Conservation (phyloP, 2,888 invertebrate genomes). For the Drosophila planitibia region DNA sequence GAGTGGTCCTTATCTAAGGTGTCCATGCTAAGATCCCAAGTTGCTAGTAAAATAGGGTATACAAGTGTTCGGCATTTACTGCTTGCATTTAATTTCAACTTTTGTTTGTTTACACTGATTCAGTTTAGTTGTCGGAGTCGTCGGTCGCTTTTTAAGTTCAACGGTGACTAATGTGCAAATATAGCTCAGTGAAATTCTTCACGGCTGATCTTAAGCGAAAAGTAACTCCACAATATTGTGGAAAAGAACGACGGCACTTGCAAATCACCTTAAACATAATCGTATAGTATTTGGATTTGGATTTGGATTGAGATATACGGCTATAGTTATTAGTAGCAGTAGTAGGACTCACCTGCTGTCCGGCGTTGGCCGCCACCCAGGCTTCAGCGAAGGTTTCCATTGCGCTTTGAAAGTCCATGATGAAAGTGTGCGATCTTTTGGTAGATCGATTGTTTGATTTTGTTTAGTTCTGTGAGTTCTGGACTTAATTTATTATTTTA, state of each 20-base stretch:
- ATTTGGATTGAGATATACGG: not conserved
- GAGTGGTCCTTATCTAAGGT: no score
- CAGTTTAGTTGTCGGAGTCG: conserved; percentile 23
- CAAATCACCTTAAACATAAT: not conserved
- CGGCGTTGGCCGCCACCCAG: conserved; percentile 96
- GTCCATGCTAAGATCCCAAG: no score
- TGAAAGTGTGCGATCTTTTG: conserved; percentile 27
- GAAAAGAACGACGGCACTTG: conserved; percentile 7
- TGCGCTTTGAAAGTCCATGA: conserved; percentile 98
- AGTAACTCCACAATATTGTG: not conserved
- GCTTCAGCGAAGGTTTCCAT: conserved; percentile 99
- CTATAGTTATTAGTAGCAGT: not conserved
- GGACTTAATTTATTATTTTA: conserved; percentile 5
- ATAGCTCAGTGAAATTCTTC: conserved; percentile 35
- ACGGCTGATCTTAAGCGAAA: conserved; percentile 30
- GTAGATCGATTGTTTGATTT: conserved; percentile 5
- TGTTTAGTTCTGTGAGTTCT: conserved; percentile 19
- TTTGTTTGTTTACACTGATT: conserved; percentile 50
- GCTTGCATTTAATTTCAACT: not conserved
- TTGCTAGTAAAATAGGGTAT: conserved; percentile 24
- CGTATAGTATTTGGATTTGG: not conserved
- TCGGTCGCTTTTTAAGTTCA: conserved; percentile 19
- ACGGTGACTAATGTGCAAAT: conserved; percentile 44
- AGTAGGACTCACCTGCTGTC: conserved; percentile 88
- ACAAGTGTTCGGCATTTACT: not conserved